phyloP scores from a whole-genome alignment of 2,888 invertebrate species.

The Cantharis nigra region DNA sequence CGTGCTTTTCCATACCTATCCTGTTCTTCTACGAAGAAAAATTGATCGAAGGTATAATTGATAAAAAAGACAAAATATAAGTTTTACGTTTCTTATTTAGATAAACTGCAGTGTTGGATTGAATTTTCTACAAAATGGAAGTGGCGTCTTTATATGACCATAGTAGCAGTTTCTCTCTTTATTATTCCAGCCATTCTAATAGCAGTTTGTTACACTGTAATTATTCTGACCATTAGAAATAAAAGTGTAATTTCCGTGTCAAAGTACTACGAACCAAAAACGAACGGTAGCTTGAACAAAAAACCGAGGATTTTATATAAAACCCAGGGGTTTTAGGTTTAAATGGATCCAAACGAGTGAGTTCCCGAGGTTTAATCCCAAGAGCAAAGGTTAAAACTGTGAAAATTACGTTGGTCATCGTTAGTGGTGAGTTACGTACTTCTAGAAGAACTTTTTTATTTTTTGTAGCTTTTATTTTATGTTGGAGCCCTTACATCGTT shows the following conservation, averaged over 20 bases:
- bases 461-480: slow-evolving; percentile 83
- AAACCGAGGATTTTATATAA: background rate
- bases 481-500: slow-evolving; percentile 95
- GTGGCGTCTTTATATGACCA: slow-evolving; percentile 86
- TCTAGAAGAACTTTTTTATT: background rate
- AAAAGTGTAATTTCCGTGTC: slow-evolving; percentile 59
- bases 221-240: slow-evolving; percentile 88
- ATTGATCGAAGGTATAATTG: slow-evolving; percentile 66
- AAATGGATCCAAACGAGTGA: slow-evolving; percentile 71
- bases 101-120: slow-evolving; percentile 83
- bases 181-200: slow-evolving; percentile 84
- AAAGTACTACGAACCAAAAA: slow-evolving; percentile 2
- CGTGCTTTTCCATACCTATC: slow-evolving; percentile 79
- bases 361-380: slow-evolving; percentile 90
- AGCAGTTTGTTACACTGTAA: slow-evolving; percentile 83
- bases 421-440: slow-evolving; percentile 63
- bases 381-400: slow-evolving; percentile 93
- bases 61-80: background rate
- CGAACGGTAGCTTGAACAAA: background rate
- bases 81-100: slow-evolving; percentile 46
- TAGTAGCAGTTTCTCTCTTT: slow-evolving; percentile 79
- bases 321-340: slow-evolving; percentile 32
- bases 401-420: slow-evolving; percentile 94
- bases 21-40: slow-evolving; percentile 79
- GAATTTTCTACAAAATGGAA: slow-evolving; percentile 72